Percentiles rank a stretch among this genome's conserved stretches.
phyloP scores from a whole-genome alignment of 23 tunicate genomes.

The Oikopleura dioica region DNA sequence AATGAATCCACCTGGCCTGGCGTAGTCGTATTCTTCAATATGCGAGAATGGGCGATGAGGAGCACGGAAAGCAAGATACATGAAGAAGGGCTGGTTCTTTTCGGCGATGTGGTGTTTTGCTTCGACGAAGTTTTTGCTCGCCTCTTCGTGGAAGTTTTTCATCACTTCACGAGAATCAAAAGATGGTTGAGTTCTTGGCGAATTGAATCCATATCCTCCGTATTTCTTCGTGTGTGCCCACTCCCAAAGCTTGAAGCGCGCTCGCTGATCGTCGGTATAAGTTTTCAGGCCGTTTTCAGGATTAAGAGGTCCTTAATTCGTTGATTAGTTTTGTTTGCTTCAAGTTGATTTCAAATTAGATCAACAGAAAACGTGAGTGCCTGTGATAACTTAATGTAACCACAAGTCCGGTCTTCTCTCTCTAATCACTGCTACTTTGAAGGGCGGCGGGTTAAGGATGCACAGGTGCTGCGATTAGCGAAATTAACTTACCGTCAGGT shows the following conservation, averaged over 20 bases:
- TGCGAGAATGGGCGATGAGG: constrained; percentile 6
- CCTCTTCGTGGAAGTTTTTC: neutral
- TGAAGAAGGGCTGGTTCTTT: neutral
- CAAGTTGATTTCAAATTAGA: too few relatives aligned
- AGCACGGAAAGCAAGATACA: neutral
- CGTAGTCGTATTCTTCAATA: constrained; percentile 1
- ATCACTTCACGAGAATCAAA: constrained; percentile 8
- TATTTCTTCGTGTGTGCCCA: neutral
- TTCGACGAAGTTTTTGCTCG: neutral
- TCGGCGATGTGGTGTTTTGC: neutral
- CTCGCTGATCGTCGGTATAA: neutral
- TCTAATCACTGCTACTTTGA: too few relatives aligned
- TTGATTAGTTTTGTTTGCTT: too few relatives aligned
- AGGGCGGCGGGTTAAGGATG: too few relatives aligned
- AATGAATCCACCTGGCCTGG: constrained; percentile 4
- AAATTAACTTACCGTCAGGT: neutral
- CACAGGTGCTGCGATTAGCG: too few relatives aligned
- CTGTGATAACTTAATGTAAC: too few relatives aligned
- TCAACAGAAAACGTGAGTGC: too few relatives aligned
- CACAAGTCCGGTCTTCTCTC: too few relatives aligned
- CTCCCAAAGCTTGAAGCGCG: neutral
- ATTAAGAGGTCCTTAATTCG: too few relatives aligned
- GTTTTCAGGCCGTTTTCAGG: neutral
- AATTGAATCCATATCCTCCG: neutral
- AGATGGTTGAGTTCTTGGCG: neutral